Evolutionary conservation across 2,113 vertebrate species (phyloP).

Genomic region (Panthera tigris): DNA sequence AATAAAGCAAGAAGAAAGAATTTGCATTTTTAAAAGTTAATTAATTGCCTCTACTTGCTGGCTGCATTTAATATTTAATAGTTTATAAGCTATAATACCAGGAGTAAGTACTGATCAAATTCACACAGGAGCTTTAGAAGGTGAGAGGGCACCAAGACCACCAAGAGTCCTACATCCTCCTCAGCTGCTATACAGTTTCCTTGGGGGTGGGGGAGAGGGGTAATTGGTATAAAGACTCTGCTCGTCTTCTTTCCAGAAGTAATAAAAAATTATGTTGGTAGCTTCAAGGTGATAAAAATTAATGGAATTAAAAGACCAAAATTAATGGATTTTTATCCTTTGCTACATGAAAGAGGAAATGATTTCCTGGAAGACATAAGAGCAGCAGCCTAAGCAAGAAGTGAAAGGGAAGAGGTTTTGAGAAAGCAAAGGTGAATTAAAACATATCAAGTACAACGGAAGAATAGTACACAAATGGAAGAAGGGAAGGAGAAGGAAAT

Average conservation of each 20-base stretch:
- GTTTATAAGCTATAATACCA: not conserved
- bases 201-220: rapidly evolving
- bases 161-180: not conserved
- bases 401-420: not conserved
- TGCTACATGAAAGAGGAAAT: not conserved
- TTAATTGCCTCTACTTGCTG: not conserved
- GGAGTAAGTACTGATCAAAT: not conserved
- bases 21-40: not conserved
- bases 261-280: not conserved
- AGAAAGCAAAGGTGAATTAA: not conserved
- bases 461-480: not conserved
- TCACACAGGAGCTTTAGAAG: not conserved
- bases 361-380: not conserved
- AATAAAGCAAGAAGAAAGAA: not conserved
- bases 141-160: not conserved
- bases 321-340: not conserved
- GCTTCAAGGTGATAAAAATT: not conserved
- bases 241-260: not conserved
- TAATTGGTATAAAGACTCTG: not conserved
- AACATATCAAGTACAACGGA: not conserved
- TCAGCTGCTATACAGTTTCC: not conserved
- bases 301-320: not conserved
- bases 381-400: not conserved
- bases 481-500: not conserved
- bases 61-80: not conserved